phyloP scores from a whole-genome alignment of 1,140 invertebrate species.

The Drosophila sp. region DNA sequence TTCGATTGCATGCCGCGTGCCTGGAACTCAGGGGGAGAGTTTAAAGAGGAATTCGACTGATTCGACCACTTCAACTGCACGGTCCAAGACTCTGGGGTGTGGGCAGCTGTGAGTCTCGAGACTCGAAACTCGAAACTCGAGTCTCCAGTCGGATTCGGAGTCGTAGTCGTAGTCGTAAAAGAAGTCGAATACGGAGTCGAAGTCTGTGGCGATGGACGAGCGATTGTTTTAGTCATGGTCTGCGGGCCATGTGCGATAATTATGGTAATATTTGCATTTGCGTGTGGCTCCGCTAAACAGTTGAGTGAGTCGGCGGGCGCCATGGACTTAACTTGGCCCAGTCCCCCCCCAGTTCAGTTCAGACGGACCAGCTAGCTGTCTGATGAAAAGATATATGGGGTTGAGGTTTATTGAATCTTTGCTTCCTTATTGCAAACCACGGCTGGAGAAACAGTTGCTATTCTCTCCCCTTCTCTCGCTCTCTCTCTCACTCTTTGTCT shows the following conservation, averaged over 20 bases:
- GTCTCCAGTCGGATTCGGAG: background rate
- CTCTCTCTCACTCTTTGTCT: background rate
- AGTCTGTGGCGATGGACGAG: conserved; percentile 60
- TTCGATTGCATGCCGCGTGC: conserved; percentile 75
- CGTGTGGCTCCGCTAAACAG: conserved; percentile 81
- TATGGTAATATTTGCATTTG: conserved; percentile 83
- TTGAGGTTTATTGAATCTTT: conserved; percentile 6
- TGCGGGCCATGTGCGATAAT: conserved; percentile 77
- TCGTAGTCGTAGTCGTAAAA: no score
- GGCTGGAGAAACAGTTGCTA: conserved; percentile 18
- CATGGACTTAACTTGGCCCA: conserved; percentile 31
- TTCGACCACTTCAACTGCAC: background rate
- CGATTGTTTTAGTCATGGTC: conserved; percentile 82
- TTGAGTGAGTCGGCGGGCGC: conserved; percentile 77
- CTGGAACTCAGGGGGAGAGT: conserved; percentile 9
- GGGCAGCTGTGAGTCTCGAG: background rate
- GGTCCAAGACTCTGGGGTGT: background rate
- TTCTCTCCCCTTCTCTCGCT: conserved; percentile 9
- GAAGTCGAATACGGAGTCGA: background rate
- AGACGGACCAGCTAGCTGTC: background rate
- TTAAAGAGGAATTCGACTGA: conserved; percentile 14
- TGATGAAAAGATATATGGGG: background rate
- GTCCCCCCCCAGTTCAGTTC: background rate
- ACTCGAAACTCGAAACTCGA: no score
- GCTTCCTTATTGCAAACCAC: conserved; percentile 4